phyloP scores from a whole-genome alignment of 2,888 invertebrate genomes.

The Cancer borealis region DNA sequence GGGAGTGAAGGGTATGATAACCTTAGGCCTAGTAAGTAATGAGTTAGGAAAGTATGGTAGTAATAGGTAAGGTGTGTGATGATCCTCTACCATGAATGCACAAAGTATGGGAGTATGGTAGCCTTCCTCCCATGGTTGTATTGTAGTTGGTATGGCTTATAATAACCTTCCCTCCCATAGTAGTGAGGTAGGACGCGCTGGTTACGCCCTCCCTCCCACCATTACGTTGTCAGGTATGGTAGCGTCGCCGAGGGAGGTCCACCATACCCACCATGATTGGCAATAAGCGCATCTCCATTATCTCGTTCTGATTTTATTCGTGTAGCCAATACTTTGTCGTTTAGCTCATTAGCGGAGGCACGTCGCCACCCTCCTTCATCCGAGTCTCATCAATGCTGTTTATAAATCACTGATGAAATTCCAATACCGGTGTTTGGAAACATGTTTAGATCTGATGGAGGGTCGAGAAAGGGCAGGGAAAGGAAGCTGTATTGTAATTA shows the following conservation, averaged over 20 bases:
- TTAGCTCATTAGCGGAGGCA: slow-evolving; percentile 69
- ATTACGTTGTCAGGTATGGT: not conserved
- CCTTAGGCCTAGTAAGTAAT: no score
- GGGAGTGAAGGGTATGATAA: no score
- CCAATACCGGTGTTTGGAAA: slow-evolving; percentile 67
- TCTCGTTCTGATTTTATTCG: slow-evolving; percentile 68
- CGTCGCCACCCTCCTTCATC: slow-evolving; percentile 68
- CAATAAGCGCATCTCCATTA: slow-evolving; percentile 64
- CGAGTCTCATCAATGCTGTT: slow-evolving; percentile 70
- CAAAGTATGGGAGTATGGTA: no score
- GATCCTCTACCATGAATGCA: no score
- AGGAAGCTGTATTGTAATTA: not conserved
- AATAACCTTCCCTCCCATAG: no score
- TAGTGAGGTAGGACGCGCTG: no score
- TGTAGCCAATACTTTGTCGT: slow-evolving; percentile 67
- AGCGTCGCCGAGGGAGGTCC: not conserved
- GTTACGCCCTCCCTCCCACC: no score
- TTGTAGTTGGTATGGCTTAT: no score
- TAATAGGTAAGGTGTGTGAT: no score
- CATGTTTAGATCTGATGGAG: slow-evolving; percentile 49
- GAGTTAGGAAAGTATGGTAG: no score
- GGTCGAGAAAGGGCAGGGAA: not conserved
- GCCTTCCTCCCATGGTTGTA: no score
- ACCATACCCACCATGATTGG: slow-evolving; percentile 59
- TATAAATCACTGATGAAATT: slow-evolving; percentile 71